phyloP scores from a whole-genome alignment of 1,140 invertebrate genomes.

The Mycetomoellerius zeteki region DNA sequence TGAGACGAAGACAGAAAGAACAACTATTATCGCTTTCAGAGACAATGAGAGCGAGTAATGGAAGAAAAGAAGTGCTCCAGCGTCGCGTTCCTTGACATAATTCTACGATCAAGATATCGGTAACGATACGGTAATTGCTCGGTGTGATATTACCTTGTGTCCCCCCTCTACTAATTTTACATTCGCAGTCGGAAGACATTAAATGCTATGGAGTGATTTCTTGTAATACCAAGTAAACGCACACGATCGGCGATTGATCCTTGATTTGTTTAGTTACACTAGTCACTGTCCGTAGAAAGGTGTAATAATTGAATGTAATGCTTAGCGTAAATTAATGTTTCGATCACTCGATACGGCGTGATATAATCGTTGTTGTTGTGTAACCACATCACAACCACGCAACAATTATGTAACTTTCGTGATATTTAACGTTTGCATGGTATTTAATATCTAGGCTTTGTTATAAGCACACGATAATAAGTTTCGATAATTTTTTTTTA shows the following conservation, averaged over 20 bases:
- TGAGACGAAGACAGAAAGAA: conserved; percentile 38
- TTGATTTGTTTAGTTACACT: background rate
- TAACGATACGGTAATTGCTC: conserved; percentile 55
- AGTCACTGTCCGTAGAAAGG: background rate
- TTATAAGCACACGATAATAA: background rate
- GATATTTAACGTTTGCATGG: conserved; percentile 8
- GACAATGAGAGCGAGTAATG: conserved; percentile 53
- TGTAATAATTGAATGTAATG: conserved; percentile 43
- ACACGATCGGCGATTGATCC: background rate
- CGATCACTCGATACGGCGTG: conserved; percentile 3
- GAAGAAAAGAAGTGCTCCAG: conserved; percentile 41
- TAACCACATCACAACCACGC: background rate
- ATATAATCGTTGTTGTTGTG: conserved; percentile 1
- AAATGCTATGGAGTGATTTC: background rate
- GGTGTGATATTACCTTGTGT: conserved; percentile 2
- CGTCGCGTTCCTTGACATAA: conserved; percentile 55
- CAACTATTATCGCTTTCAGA: conserved; percentile 57
- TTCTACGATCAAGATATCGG: conserved; percentile 59
- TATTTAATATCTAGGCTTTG: background rate
- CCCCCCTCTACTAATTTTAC: conserved; percentile 15
- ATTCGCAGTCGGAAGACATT: conserved; percentile 5
- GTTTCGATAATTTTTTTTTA: background rate
- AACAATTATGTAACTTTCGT: background rate
- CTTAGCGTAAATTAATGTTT: conserved; percentile 22
- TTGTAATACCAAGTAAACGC: background rate